Evolutionary conservation across 2,113 vertebrate species (phyloP).

Genomic region (Chaenogobius annularis): DNA sequence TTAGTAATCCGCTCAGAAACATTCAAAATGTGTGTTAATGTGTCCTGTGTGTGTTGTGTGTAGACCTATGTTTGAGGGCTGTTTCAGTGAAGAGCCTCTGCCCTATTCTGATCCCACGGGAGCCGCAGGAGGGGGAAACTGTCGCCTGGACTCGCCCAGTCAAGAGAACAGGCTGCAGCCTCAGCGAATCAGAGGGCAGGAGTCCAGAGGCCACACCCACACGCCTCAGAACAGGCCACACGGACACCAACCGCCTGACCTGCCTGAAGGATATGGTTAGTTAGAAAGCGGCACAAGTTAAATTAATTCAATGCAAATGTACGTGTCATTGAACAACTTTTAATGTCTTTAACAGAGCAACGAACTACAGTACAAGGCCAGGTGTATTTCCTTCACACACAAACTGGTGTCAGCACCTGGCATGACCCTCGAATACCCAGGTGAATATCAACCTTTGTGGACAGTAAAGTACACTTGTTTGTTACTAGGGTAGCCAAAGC

Average conservation of each 20-base stretch:
- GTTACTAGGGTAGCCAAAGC: too few species aligned
- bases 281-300: background rate
- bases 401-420: constrained; percentile 97
- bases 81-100: constrained; percentile 92
- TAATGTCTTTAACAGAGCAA: constrained; percentile 58
- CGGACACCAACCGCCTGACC: constrained; percentile 91
- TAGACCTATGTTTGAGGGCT: constrained; percentile 93
- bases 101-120: constrained; percentile 89
- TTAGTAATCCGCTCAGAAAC: background rate
- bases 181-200: constrained; percentile 88
- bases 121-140: constrained; percentile 88
- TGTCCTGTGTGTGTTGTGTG: constrained; percentile 9
- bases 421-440: constrained; percentile 96
- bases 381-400: constrained; percentile 96
- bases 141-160: constrained; percentile 87
- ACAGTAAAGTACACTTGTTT: background rate
- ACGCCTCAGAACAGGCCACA: constrained; percentile 93
- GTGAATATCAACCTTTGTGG: constrained; percentile 56
- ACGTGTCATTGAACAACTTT: background rate
- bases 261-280: constrained; percentile 96
- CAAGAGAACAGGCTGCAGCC: constrained; percentile 89
- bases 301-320: background rate
- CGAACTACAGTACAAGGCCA: constrained; percentile 95
- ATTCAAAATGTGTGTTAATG: background rate
- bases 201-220: constrained; percentile 84